A percentile compares a stretch with the other conserved stretches of the same genome.
Evolutionary conservation across 2,113 vertebrate genomes (phyloP).

Genomic region (Chloroceryle aenea): DNA sequence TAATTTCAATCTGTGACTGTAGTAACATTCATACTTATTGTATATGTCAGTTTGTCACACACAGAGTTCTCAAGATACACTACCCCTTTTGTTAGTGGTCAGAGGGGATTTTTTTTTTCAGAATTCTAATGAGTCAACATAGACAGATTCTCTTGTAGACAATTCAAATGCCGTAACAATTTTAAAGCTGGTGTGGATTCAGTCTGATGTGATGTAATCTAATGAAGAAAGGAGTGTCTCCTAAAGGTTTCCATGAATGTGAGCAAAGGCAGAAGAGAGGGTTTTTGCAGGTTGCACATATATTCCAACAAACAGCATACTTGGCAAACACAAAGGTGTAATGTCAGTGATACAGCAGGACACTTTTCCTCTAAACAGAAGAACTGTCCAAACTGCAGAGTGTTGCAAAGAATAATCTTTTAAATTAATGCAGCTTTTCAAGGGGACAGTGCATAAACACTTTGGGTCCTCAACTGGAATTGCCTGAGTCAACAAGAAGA

Average conservation of each 20-base stretch:
- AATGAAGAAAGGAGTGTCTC: not conserved
- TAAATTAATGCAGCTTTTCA: not conserved
- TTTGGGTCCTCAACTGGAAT: not conserved
- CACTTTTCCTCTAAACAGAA: not conserved
- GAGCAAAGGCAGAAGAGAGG: not conserved
- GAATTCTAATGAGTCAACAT: not conserved
- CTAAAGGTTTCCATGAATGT: not conserved
- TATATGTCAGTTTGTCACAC: conserved; percentile 79
- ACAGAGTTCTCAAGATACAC: conserved; percentile 61
- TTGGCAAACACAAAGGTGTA: not conserved
- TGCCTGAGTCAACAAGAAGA: not conserved
- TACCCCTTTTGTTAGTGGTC: conserved; percentile 62
- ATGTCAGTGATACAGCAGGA: not conserved
- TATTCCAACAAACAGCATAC: not conserved
- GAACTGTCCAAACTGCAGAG: not conserved
- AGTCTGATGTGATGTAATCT: not conserved
- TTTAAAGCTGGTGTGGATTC: not conserved
- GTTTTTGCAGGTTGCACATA: not conserved
- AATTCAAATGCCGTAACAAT: not conserved
- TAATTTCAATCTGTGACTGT: conserved; percentile 70
- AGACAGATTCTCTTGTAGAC: conserved; percentile 5
- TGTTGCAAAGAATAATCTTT: not conserved
- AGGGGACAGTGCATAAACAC: not conserved
- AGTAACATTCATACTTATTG: conserved; percentile 74
- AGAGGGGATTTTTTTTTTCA: not conserved